Conservation (phyloP, 2,888 invertebrate genomes). For the Drosophila subsilvestris region DNA sequence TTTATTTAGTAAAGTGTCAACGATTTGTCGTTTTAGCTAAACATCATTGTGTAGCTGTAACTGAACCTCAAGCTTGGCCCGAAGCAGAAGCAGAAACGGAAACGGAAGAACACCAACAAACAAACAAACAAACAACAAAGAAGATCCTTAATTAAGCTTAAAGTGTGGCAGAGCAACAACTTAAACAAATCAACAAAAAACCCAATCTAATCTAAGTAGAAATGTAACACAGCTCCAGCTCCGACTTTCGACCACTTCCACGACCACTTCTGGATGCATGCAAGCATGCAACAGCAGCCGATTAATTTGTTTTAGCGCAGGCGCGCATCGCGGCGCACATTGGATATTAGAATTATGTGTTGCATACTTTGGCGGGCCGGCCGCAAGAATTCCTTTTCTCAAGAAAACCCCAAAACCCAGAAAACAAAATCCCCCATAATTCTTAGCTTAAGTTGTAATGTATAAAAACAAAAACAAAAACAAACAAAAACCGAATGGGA, state of each 20-base stretch:
- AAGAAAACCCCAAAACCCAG: constrained; percentile 11
- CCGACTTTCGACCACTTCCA: constrained; percentile 5
- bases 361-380: constrained; percentile 48
- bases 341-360: constrained; percentile 43
- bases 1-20: background rate
- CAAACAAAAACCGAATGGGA: constrained; percentile 18
- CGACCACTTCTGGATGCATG: constrained; percentile 6
- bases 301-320: constrained; percentile 35
- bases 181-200: constrained; percentile 44
- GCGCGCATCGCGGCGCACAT: constrained; percentile 32
- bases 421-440: constrained; percentile 31
- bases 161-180: constrained; percentile 45
- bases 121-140: constrained; percentile 8
- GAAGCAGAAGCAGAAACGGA: background rate
- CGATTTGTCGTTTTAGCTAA: constrained; percentile 4
- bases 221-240: constrained; percentile 19
- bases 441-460: constrained; percentile 41
- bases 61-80: constrained; percentile 1
- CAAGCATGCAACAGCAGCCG: constrained; percentile 10
- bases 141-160: constrained; percentile 46
- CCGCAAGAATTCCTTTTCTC: constrained; percentile 33
- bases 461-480: constrained; percentile 29
- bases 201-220: constrained; percentile 36
- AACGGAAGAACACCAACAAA: constrained; percentile 28
- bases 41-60: background rate